A percentile compares a stretch with the other conserved stretches of the same genome.
phyloP scores from a whole-genome alignment of 92 coral and sea anemone genomes.

The Nematostella vectensis region DNA sequence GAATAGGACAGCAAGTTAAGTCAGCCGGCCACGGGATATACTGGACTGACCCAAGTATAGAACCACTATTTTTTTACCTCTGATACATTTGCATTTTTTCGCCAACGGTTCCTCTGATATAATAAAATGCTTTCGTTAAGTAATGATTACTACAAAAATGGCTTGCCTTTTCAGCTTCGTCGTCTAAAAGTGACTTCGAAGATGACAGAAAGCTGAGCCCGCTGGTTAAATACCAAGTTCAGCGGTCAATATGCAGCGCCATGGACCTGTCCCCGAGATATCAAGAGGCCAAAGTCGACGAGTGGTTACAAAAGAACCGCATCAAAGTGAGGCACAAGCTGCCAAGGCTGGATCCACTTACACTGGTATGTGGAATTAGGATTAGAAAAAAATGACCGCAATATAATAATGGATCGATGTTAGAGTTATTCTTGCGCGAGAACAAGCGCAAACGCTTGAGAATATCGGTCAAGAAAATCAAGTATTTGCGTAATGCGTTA shows the following conservation, averaged over 20 bases:
- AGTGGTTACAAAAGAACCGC: conserved; percentile 76
- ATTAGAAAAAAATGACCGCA: not conserved
- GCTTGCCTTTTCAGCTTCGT: too few relatives aligned
- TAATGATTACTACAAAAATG: too few relatives aligned
- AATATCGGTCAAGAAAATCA: not conserved
- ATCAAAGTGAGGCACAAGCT: conserved; percentile 52
- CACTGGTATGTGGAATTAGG: conserved; percentile 66
- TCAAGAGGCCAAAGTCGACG: conserved; percentile 52
- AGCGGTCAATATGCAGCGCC: conserved; percentile 33
- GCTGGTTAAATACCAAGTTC: conserved; percentile 54
- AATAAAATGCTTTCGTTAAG: too few relatives aligned
- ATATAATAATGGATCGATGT: not conserved
- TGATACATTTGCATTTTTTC: too few relatives aligned
- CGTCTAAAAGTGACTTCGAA: not conserved
- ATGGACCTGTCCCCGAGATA: conserved; percentile 41
- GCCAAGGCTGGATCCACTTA: conserved; percentile 71
- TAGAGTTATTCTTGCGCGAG: not conserved
- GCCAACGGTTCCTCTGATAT: too few relatives aligned
- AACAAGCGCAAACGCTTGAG: not conserved
- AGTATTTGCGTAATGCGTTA: too few relatives aligned
- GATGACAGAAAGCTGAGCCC: conserved; percentile 23
- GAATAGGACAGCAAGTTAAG: too few relatives aligned
- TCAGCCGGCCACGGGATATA: too few relatives aligned
- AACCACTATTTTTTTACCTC: too few relatives aligned
- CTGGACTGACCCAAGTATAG: too few relatives aligned